These are phyloP conservation scores for Scyliorhinus canicula DNA, from an alignment of 2,797 vertebrate species.

Conservation along the genomic window DNA sequence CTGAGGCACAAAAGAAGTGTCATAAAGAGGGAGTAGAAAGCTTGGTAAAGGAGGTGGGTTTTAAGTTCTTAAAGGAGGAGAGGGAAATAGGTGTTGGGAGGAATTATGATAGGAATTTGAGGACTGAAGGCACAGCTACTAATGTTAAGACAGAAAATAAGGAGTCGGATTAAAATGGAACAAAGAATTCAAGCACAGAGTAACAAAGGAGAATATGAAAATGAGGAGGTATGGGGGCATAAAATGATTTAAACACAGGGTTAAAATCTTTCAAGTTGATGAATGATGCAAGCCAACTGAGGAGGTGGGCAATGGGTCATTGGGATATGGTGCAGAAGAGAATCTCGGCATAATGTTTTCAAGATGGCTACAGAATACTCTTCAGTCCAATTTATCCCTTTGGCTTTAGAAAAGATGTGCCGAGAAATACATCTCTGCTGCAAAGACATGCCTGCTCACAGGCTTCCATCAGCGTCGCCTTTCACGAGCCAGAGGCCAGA, in stretches of 20 bases:
- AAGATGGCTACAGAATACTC: not conserved
- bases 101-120: not conserved
- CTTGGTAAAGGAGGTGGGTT: not conserved
- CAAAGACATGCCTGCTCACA: not conserved
- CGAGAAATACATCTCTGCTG: not conserved
- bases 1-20: not conserved
- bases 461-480: not conserved
- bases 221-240: not conserved
- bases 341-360: not conserved
- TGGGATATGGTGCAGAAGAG: not conserved
- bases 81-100: not conserved
- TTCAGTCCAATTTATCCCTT: not conserved
- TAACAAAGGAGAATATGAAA: not conserved
- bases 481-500: not conserved
- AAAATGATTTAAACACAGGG: not conserved
- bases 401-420: too few relatives aligned
- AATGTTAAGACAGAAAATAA: not conserved
- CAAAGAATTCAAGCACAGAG: not conserved
- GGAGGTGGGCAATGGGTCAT: not conserved
- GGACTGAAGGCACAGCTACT: not conserved
- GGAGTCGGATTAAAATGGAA: not conserved
- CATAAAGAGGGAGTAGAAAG: not conserved
- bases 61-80: not conserved
- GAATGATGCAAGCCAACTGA: not conserved
- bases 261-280: not conserved